phyloP scores from a whole-genome alignment of 64 coral and sea anemone genomes.

The Cladopsammia gracilis region DNA sequence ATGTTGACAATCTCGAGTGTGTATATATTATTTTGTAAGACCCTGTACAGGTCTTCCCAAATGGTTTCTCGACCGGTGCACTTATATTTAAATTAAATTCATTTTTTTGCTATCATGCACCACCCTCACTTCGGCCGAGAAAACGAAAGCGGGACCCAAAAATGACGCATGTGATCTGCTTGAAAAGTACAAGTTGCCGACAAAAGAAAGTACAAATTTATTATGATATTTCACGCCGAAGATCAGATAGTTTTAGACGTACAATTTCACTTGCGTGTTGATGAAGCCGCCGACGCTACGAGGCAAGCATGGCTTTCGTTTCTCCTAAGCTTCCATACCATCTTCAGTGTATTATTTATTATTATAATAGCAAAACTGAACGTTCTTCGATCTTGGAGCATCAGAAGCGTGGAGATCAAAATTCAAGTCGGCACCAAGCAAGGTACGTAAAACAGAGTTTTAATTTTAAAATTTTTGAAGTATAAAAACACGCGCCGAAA shows the following conservation, averaged over 20 bases:
- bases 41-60: not conserved
- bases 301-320: conserved; percentile 11
- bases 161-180: not conserved
- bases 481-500: not conserved
- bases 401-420: conserved; percentile 5
- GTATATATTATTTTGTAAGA: not conserved
- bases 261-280: conserved; percentile 16
- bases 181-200: not conserved
- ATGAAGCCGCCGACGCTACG: not conserved
- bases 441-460: conserved; percentile 11
- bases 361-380: conserved; percentile 22
- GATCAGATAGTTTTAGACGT: conserved; percentile 49
- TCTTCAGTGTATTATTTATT: conserved; percentile 36
- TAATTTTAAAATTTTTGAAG: not conserved
- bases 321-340: conserved; percentile 28
- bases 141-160: not conserved
- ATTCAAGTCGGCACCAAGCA: conserved; percentile 17
- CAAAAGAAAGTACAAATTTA: not conserved
- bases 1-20: not conserved
- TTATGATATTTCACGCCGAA: conserved; percentile 16
- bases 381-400: conserved; percentile 25
- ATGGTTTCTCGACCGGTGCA: not conserved
- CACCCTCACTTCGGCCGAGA: not conserved
- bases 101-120: not conserved
- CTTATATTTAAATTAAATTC: not conserved